These are phyloP conservation scores for Carpatolechia fugitivella DNA, from an alignment of 2,888 invertebrate species.

Conservation along the genomic window DNA sequence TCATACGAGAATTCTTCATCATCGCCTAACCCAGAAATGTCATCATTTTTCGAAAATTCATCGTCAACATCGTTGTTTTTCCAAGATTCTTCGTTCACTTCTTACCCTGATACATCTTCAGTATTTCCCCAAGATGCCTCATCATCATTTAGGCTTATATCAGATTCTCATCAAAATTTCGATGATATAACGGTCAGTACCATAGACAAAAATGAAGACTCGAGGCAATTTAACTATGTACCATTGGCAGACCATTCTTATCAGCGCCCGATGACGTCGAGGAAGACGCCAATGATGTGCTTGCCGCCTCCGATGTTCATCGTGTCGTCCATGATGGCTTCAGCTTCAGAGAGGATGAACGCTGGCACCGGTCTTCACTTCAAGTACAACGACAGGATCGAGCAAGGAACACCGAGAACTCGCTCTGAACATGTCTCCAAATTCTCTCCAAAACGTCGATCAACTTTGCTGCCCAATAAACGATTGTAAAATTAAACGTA, in stretches of 20 bases:
- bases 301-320: slow-evolving; percentile 47
- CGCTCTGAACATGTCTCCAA: background rate
- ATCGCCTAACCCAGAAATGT: background rate
- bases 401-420: slow-evolving; percentile 28
- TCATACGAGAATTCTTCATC: background rate
- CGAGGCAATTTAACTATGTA: background rate
- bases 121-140: background rate
- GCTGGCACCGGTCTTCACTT: slow-evolving; percentile 33
- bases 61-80: background rate
- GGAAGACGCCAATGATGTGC: slow-evolving; percentile 2
- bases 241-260: background rate
- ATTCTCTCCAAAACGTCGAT: background rate
- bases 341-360: slow-evolving; percentile 41
- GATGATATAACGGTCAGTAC: background rate
- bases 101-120: background rate
- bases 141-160: background rate
- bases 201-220: background rate
- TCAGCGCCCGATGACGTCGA: background rate
- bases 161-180: background rate
- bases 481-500: no score
- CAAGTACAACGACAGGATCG: slow-evolving; percentile 43
- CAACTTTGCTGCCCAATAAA: background rate
- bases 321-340: slow-evolving; percentile 47
- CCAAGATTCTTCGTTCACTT: background rate
- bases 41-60: background rate